Base-by-base conservation (phyloP, 2,888 invertebrate species). In the Acleris sparsana region DNA sequence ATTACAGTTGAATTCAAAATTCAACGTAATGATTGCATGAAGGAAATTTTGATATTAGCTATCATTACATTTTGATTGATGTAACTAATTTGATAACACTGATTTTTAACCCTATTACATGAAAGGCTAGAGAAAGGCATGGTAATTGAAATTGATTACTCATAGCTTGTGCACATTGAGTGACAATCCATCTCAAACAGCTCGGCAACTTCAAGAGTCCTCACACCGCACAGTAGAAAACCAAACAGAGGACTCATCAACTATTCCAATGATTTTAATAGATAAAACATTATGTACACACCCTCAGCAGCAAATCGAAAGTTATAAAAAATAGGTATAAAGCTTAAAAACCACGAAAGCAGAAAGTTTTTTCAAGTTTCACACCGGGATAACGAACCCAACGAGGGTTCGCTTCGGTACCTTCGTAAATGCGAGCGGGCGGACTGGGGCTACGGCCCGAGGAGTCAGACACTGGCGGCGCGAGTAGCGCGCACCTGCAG, bases 381-480 rank as follows among this genome's bases (percentile, higher is more conserved):
- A 74, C 76, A 78, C 79, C 80, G 77, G 76, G 81, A 85, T 84
- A 84, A 86, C 84, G 76, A 76, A 77, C 43, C 48, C 76, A 39
- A 39, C 3, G 39, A 76, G 71, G 74, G 84, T 83, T 83, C 80
- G 80, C 85, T 87, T 86, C 81, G 86, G 88, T 87, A 88, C 86
- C 85, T 86, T 79, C 83, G 75, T 85, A 87, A 87, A 87, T 87
- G 88, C 87, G 83, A 69, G 70, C 73, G 75, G 6, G 46, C 6
- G 46, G n/a, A 17, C 46, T 2, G 1, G 5, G 16, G 77, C 75
- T 75, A 25, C 68, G 62, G 66, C 77, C 74, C 73, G 75, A 76
- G 77, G 78, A 82, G 81, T 89, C 86, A 91, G 73, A 91, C 91
- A 83, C 88, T 88, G 85, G 89, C 87, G 75, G 91, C 90, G 72